These are phyloP conservation scores for Amblyornis subalaris DNA, from an alignment of 2,113 vertebrate genomes.

Conservation along the genomic window DNA sequence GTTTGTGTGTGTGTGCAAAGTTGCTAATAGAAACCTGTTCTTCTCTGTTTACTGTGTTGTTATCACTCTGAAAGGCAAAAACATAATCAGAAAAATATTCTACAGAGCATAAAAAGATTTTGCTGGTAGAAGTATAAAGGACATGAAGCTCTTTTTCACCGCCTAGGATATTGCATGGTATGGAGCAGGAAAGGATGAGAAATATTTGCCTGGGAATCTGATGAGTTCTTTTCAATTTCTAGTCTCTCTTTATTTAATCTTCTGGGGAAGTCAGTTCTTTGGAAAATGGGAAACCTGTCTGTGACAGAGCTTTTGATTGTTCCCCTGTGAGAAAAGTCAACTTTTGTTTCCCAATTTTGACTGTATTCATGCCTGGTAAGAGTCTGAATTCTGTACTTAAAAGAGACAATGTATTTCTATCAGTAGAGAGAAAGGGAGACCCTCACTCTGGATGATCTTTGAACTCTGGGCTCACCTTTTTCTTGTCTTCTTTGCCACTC, in stretches of 20 bases:
- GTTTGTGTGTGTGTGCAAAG: neutral
- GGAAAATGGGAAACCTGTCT: neutral
- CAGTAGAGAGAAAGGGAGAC: neutral
- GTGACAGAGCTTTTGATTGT: neutral
- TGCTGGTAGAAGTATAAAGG: neutral
- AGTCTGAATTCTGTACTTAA: neutral
- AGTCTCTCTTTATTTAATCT: neutral
- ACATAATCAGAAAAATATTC: neutral
- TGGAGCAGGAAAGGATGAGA: neutral
- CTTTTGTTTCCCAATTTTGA: conserved; percentile 22
- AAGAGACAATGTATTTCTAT: neutral
- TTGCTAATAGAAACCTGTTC: neutral
- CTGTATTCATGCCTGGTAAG: neutral
- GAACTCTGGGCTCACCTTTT: conserved; percentile 4
- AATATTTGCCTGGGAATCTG: neutral
- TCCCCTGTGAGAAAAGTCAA: neutral
- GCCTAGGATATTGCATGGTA: neutral
- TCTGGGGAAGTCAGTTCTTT: neutral
- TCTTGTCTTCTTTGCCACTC: neutral
- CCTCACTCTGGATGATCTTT: neutral
- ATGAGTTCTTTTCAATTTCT: neutral
- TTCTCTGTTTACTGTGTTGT: neutral
- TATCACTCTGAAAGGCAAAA: neutral
- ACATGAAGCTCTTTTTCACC: neutral
- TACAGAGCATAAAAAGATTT: neutral